These are phyloP conservation scores for Epinephelus lanceolatus DNA, from an alignment of 2,113 vertebrate genomes.

Conservation along the genomic window DNA sequence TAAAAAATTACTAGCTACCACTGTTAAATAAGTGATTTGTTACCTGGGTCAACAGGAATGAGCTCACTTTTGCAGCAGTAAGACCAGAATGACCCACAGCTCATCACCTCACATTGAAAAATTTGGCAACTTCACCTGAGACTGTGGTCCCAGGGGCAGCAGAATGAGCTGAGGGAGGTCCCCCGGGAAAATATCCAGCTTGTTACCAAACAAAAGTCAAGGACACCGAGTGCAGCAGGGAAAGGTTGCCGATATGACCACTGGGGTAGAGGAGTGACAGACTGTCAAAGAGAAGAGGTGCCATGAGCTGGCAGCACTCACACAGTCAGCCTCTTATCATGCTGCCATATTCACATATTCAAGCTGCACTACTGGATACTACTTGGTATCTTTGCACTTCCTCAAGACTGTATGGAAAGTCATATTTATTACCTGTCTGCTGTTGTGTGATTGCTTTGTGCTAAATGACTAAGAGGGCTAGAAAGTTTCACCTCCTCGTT, in stretches of 20 bases:
- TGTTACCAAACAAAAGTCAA: slow-evolving; percentile 54
- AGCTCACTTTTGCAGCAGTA: slow-evolving; percentile 47
- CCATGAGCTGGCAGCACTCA: slow-evolving; percentile 23
- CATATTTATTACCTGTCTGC: neutral
- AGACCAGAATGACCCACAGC: slow-evolving; percentile 54
- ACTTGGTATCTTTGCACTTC: neutral
- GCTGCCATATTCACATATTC: neutral
- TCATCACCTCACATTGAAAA: slow-evolving; percentile 37
- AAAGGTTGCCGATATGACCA: slow-evolving; percentile 51
- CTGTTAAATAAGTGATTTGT: neutral
- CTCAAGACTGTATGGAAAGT: neutral
- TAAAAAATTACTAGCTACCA: slow-evolving; percentile 4
- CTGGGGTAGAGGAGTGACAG: slow-evolving; percentile 17
- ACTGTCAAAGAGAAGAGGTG: slow-evolving; percentile 14
- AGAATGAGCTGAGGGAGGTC: slow-evolving; percentile 36
- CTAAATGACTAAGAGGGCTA: neutral
- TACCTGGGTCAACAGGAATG: slow-evolving; percentile 38
- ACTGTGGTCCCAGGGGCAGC: slow-evolving; percentile 49
- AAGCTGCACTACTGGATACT: neutral
- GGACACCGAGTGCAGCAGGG: slow-evolving; percentile 14
- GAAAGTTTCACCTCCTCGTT: neutral
- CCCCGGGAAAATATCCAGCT: slow-evolving; percentile 44
- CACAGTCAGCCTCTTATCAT: slow-evolving; percentile 6
- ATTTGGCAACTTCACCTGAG: slow-evolving; percentile 50
- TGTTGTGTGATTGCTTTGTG: neutral